A percentile compares a stretch with the other conserved stretches of the same genome.
phyloP scores from a whole-genome alignment of 2,888 invertebrate genomes.

The Diarsia rubi region DNA sequence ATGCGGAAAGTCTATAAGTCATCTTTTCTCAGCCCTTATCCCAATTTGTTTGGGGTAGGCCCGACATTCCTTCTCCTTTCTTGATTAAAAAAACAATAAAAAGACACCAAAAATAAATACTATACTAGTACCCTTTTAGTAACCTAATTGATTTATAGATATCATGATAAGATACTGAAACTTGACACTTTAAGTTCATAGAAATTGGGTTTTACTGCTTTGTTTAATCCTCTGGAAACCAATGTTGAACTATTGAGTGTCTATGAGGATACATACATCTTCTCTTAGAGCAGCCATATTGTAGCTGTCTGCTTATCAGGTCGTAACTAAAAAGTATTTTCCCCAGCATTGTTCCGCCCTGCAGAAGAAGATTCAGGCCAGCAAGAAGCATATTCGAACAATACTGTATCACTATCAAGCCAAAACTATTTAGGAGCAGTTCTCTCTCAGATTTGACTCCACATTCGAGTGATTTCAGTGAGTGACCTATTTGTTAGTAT shows the following conservation, averaged over 20 bases:
- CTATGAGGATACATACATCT: too few species aligned
- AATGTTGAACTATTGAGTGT: not conserved
- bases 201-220: not conserved
- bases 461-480: slow-evolving; percentile 82
- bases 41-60: too few species aligned
- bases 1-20: slow-evolving; percentile 17
- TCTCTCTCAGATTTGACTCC: slow-evolving; percentile 83
- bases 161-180: not conserved
- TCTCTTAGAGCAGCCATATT: not conserved
- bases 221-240: not conserved
- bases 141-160: not conserved
- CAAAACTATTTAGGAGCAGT: slow-evolving; percentile 81
- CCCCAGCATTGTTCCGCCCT: slow-evolving; percentile 61
- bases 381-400: slow-evolving; percentile 79
- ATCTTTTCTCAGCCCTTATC: too few species aligned
- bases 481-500: slow-evolving; percentile 79
- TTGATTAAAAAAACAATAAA: too few species aligned
- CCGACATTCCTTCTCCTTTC: too few species aligned
- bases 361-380: slow-evolving; percentile 75
- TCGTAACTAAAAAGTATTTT: not conserved
- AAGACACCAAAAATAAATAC: not conserved
- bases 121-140: not conserved
- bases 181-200: not conserved
- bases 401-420: slow-evolving; percentile 86
- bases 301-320: not conserved